Evolutionary conservation across 2,113 vertebrate genomes (phyloP).

Genomic region (Uria lomvia): DNA sequence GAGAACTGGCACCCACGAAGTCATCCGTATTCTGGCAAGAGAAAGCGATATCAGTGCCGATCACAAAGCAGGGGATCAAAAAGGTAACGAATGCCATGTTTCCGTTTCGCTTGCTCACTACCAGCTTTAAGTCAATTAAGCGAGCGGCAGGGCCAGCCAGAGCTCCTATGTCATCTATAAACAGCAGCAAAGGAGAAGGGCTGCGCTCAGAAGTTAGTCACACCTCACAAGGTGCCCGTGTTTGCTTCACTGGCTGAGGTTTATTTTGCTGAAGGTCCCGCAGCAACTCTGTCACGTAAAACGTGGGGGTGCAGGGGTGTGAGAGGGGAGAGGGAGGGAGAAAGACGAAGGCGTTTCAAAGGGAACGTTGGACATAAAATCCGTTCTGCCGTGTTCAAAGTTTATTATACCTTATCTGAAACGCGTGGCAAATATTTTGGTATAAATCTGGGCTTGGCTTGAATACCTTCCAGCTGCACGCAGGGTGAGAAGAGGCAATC

Average conservation of each 20-base stretch:
- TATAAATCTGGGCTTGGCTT: conserved; percentile 23
- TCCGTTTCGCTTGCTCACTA: conserved; percentile 14
- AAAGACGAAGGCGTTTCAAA: neutral
- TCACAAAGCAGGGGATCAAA: conserved; percentile 48
- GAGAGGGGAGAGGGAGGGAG: neutral
- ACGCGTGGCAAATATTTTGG: conserved; percentile 28
- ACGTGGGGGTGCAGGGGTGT: neutral
- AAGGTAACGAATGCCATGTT: conserved; percentile 62
- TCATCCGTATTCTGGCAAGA: conserved; percentile 67
- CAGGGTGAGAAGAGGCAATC: neutral
- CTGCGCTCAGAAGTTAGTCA: conserved; percentile 1
- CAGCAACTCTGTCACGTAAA: neutral
- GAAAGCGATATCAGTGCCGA: neutral
- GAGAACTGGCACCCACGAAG: conserved; percentile 68
- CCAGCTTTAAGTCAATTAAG: conserved; percentile 17
- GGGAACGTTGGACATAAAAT: neutral
- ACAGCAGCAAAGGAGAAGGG: neutral
- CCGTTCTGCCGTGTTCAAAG: neutral
- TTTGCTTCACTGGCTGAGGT: conserved; percentile 20
- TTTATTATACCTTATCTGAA: neutral
- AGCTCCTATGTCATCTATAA: conserved; percentile 58
- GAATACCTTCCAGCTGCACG: neutral
- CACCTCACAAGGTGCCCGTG: conserved; percentile 27
- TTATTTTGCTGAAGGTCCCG: neutral
- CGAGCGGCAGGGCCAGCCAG: neutral